Evolutionary conservation across 2,797 vertebrate species (phyloP), one percentile per base, ranked within the genome.

Genomic region (Podarcis lilfordi): DNA sequence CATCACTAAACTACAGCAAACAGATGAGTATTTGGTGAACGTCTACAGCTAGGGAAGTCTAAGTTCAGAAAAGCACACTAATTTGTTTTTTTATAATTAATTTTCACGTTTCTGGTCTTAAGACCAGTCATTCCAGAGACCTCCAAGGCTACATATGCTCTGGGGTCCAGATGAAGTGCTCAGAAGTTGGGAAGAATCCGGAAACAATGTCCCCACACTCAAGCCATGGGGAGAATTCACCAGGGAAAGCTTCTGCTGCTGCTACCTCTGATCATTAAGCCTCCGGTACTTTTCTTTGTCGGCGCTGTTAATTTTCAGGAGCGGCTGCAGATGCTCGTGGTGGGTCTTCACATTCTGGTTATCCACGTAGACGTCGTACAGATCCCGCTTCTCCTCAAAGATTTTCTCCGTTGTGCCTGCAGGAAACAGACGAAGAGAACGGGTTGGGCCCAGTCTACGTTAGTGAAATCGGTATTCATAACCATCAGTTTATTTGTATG

Each of bases 271-370:
- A 87, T 99, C 99, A 1, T 97, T 98, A 92, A 99, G 98, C 78
- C 99, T 98, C 74, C 98, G 97, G 96, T 98, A 99, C 91, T 99
- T 99, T 95, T 99, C 99, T 90, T 97, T 97, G 92, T 99, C 99
- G 0, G 98, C 98, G 0, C 95, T 98, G 92, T 99, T 99, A 91
- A 99, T 95, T 91, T 98, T 98, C 78, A 99, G 97, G 93, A 99
- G 96, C 0, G 98, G 97, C 80, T 99, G 98, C 94, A 99, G 94
- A 77, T 97, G 97, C 86, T 97, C 98, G 0, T 97, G 97, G 96
- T 99, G 98, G 0, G 98, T 99, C 97, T 98, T 99, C 95, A 99
- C 99, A n/a, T 99, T 99, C 97, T 99, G 99, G 97, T 99, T 99
- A 86, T 99, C 98, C 45, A 99, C 96, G 0, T 99, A 99, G 29